Conservation (phyloP, 1,140 invertebrate species). For the Sitodiplosis mosellana region DNA sequence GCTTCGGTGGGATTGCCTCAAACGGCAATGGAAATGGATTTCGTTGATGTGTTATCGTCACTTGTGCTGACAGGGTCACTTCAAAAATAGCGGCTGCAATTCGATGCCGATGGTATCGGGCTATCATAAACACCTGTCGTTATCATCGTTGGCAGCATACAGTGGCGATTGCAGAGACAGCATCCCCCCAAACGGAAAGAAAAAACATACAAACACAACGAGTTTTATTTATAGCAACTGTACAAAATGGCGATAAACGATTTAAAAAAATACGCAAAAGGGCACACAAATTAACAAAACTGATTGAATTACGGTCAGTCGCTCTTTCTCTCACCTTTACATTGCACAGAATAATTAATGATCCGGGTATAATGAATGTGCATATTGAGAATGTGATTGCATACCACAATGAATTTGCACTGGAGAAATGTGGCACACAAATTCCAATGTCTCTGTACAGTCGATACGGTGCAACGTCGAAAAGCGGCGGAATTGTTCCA, state of each 20-base stretch:
- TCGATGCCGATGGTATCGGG: constrained; percentile 58
- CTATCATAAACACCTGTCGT: constrained; percentile 55
- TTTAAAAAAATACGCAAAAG: background rate
- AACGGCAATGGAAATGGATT: constrained; percentile 48
- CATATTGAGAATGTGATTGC: constrained; percentile 40
- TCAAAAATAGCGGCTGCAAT: constrained; percentile 72
- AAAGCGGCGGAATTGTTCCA: constrained; percentile 23
- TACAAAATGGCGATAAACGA: background rate
- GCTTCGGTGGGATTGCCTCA: constrained; percentile 31
- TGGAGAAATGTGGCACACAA: constrained; percentile 45
- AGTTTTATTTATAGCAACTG: background rate
- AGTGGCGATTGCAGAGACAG: too few species aligned
- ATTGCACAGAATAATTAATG: constrained; percentile 52
- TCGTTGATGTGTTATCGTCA: constrained; percentile 61
- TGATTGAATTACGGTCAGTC: background rate
- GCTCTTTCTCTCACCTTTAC: constrained; percentile 29
- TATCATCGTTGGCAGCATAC: too few species aligned
- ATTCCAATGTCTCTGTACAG: constrained; percentile 36
- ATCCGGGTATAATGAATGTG: constrained; percentile 43
- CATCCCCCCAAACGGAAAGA: too few species aligned
- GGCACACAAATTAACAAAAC: background rate
- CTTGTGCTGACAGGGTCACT: constrained; percentile 63
- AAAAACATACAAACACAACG: too few species aligned
- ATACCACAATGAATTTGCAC: constrained; percentile 37
- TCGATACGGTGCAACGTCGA: constrained; percentile 27